phyloP scores from a whole-genome alignment of 2,888 invertebrate species.

The Ornithoptera alexandrae region DNA sequence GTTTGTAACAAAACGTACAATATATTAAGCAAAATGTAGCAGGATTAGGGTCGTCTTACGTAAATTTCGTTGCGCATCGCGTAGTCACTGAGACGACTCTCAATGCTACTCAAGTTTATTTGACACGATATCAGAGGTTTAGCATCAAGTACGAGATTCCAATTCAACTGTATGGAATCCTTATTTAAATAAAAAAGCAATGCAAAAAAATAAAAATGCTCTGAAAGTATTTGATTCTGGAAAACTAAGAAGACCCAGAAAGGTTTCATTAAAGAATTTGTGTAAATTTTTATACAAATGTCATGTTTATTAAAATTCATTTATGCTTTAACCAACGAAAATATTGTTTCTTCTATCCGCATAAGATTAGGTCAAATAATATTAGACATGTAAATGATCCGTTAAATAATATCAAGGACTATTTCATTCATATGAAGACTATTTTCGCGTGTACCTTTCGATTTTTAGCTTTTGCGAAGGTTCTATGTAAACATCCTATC shows the following conservation, averaged over 20 bases:
- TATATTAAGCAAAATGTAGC: constrained; percentile 12
- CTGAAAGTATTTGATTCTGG: background rate
- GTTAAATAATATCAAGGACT: no score
- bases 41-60: constrained; percentile 18
- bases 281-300: no score
- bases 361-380: no score
- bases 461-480: no score
- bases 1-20: background rate
- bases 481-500: background rate
- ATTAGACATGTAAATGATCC: no score
- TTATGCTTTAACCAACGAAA: no score
- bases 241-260: no score
- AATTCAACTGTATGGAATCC: constrained; percentile 38
- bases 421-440: no score
- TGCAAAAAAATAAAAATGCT: background rate
- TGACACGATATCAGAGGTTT: constrained; percentile 35
- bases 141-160: constrained; percentile 38
- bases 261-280: no score
- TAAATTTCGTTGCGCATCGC: constrained; percentile 29
- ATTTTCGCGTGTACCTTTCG: background rate
- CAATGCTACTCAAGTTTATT: constrained; percentile 35
- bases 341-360: no score
- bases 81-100: constrained; percentile 42
- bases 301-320: no score
- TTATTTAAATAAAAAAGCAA: background rate